Evolutionary conservation across 2,888 invertebrate genomes (phyloP).

Genomic region (Liodrosophila aerea): DNA sequence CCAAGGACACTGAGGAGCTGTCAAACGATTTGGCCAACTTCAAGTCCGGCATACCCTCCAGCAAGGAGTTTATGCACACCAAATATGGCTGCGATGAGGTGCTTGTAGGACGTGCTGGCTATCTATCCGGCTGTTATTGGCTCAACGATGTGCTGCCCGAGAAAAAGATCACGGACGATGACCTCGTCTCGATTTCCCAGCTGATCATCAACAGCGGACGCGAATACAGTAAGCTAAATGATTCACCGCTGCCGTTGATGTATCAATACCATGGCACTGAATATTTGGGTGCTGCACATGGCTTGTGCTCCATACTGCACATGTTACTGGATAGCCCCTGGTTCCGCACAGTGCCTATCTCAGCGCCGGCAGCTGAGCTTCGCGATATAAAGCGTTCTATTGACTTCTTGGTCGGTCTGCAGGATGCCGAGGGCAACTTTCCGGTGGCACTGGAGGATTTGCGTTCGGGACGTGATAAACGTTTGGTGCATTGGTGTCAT

Average conservation of each 20-base stretch:
- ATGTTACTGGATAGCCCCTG: conserved; percentile 85
- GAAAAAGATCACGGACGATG: conserved; percentile 81
- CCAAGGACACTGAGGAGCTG: conserved; percentile 82
- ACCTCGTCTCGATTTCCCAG: conserved; percentile 87
- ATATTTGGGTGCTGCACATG: conserved; percentile 86
- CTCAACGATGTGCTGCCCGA: conserved; percentile 83
- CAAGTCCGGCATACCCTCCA: conserved; percentile 80
- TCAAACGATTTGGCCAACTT: conserved; percentile 80
- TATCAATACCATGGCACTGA: conserved; percentile 85
- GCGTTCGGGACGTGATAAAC: conserved; percentile 84
- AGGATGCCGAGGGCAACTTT: conserved; percentile 89
- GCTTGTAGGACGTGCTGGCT: conserved; percentile 93
- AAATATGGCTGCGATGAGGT: conserved; percentile 91
- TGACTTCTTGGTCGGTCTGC: conserved; percentile 85
- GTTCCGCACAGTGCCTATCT: conserved; percentile 74
- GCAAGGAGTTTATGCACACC: conserved; percentile 84
- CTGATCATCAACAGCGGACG: conserved; percentile 88
- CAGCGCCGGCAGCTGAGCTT: conserved; percentile 70
- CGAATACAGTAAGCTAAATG: conserved; percentile 85
- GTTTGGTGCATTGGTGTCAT: conserved; percentile 95
- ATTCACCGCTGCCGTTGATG: conserved; percentile 88
- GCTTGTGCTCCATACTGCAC: conserved; percentile 87
- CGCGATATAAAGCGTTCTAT: conserved; percentile 86
- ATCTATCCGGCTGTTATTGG: conserved; percentile 90
- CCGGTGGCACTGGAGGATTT: conserved; percentile 88